phyloP scores from a whole-genome alignment of 2,797 vertebrate genomes.

The Cuniculus paca region DNA sequence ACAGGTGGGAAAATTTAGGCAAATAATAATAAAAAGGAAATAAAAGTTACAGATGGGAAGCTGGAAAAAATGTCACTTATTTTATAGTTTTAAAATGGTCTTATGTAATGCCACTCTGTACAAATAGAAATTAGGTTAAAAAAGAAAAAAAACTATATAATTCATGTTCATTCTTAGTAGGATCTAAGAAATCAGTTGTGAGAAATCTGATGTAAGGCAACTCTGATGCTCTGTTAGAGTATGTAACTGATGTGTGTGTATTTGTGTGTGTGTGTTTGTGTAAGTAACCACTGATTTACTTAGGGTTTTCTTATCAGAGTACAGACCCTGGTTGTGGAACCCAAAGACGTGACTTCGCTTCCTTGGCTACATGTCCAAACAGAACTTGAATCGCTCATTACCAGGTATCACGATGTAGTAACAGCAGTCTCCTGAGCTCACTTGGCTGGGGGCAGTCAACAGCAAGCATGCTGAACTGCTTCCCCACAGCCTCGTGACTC shows the following conservation, averaged over 20 bases:
- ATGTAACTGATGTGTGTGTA: no score
- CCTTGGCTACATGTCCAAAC: background rate
- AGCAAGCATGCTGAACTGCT: background rate
- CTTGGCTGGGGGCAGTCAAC: background rate
- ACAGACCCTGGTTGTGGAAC: background rate
- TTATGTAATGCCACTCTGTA: slow-evolving; percentile 2
- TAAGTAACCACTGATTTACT: background rate
- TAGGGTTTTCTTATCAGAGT: background rate
- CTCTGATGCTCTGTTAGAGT: background rate
- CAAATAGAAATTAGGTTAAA: background rate
- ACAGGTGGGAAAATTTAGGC: background rate
- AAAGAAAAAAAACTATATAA: background rate
- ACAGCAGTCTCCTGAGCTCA: background rate
- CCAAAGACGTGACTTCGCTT: background rate
- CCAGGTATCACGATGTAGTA: background rate
- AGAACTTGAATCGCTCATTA: background rate
- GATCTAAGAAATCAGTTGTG: background rate
- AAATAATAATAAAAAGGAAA: background rate
- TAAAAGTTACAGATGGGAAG: background rate
- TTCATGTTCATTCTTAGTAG: background rate
- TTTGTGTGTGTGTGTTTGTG: background rate
- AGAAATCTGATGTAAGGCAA: background rate
- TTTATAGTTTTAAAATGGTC: background rate
- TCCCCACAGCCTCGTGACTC: background rate
- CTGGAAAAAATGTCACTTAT: background rate